Base-by-base conservation (phyloP, 2,888 invertebrate genomes). In the Diploptera punctata region DNA sequence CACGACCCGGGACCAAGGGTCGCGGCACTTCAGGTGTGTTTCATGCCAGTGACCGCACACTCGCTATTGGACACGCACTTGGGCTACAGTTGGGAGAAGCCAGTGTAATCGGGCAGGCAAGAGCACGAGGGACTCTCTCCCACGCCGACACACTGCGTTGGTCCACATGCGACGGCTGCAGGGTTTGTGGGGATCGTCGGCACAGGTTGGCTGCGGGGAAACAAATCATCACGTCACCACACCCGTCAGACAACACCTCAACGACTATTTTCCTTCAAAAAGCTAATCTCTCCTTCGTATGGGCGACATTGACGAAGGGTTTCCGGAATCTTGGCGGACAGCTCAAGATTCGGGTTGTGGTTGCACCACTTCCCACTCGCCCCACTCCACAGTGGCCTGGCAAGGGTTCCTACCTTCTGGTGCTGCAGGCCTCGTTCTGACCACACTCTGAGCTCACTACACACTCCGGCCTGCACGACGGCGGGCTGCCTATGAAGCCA, bases 381-480 rank as follows among this genome's bases (percentile, higher is more conserved):
- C 81, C 81, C 85, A 81, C 80, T 83, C 80, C 80, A 86, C 68
- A 81, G 87, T 81, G 47, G 78, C 83, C 93, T 60, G 87, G 88
- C 78, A 93, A 94, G 21, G 94, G 93, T 82, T 94, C 88, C 65
- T 95, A 95, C 83, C 91, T 91, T 78, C 92, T 91, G 80, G 91
- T 84, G 43, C 85, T 81, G 77, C 88, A 88, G 21, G 88, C 87
- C 76, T 82, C 79, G 49, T 85, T 83, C 57, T 81, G 78, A 4
- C 83, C 78, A 79, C 88, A 88, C 73, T 87, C 87, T 0, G 85
- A 81, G 77, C 85, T 87, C 26, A 89, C 88, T 7, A 89, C 88
- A 81, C 94, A 94, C 81, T 93, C 93, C 5, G 92, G 91, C 77
- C 92, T 86, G 78, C 93, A 93, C 67, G 89, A 87, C 26, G 93